Conservation (phyloP, 2,113 vertebrate species). For the Odontophorus gujanensis region DNA sequence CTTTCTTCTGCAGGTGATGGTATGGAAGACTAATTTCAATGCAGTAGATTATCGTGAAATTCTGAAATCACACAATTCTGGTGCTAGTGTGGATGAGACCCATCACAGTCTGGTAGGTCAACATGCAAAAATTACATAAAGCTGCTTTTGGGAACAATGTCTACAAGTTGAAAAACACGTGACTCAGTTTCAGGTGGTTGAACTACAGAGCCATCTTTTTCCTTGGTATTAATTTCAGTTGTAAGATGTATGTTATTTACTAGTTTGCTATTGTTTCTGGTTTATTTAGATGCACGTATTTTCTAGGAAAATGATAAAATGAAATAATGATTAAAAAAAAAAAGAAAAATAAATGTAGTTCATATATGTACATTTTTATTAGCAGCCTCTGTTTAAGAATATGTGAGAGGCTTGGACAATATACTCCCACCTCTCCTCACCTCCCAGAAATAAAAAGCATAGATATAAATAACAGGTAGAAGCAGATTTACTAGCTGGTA, state of each 20-base stretch:
- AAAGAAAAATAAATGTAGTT: background rate
- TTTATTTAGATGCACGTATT: background rate
- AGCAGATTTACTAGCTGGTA: background rate
- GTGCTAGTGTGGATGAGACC: conserved; percentile 31
- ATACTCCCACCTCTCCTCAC: background rate
- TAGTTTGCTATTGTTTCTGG: background rate
- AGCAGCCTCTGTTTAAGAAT: background rate
- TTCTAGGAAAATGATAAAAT: background rate
- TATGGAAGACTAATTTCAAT: conserved; percentile 96
- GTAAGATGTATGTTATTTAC: background rate
- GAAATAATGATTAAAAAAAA: background rate
- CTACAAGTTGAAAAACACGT: background rate
- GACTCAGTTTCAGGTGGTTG: background rate
- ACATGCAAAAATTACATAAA: fast-evolving
- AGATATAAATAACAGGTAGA: background rate
- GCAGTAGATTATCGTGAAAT: conserved; percentile 72
- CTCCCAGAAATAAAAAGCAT: background rate
- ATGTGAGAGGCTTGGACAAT: background rate
- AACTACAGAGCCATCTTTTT: background rate
- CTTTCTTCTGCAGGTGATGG: conserved; percentile 87
- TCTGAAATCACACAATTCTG: conserved; percentile 62
- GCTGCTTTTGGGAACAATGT: background rate
- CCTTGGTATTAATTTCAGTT: background rate
- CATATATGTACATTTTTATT: background rate
- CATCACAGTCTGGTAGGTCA: conserved; percentile 56